Conservation (phyloP, 2,888 invertebrate species). For the Lepeophtheirus nordmannii region DNA sequence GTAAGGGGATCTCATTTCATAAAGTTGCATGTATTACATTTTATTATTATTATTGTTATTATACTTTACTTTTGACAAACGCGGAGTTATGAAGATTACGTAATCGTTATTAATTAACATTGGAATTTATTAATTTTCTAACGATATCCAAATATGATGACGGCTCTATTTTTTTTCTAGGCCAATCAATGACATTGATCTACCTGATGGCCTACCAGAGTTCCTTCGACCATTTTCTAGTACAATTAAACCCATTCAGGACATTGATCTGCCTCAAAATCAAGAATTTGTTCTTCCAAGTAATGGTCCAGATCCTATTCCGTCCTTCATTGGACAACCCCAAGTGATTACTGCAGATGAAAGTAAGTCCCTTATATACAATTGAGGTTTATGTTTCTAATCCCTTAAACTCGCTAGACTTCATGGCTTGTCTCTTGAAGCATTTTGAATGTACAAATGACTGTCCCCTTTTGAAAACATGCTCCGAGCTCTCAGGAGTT, state of each 20-base stretch:
- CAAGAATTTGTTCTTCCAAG: conserved; percentile 6
- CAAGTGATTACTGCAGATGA: not conserved
- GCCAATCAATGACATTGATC: conserved; percentile 17
- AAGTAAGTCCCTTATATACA: not conserved
- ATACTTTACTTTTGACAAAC: no score
- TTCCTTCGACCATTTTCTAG: not conserved
- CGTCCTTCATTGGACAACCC: not conserved
- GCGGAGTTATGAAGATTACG: no score
- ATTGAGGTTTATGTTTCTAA: no score
- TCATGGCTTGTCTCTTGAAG: conserved; percentile 7
- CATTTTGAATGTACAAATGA: conserved; percentile 6
- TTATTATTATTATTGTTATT: no score
- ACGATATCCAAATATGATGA: not conserved
- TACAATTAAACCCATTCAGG: conserved; percentile 10
- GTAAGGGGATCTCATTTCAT: no score
- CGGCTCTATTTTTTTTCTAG: not conserved
- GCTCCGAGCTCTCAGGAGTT: not conserved
- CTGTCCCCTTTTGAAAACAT: not conserved
- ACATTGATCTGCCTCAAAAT: conserved; percentile 18
- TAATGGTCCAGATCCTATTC: not conserved
- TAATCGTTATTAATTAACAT: no score
- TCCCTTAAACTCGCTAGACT: not conserved
- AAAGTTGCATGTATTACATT: no score
- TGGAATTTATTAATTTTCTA: no score
- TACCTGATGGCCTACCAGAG: conserved; percentile 18